phyloP scores from a whole-genome alignment of 2,113 vertebrate species.

The Tetraodon nigroviridis region DNA sequence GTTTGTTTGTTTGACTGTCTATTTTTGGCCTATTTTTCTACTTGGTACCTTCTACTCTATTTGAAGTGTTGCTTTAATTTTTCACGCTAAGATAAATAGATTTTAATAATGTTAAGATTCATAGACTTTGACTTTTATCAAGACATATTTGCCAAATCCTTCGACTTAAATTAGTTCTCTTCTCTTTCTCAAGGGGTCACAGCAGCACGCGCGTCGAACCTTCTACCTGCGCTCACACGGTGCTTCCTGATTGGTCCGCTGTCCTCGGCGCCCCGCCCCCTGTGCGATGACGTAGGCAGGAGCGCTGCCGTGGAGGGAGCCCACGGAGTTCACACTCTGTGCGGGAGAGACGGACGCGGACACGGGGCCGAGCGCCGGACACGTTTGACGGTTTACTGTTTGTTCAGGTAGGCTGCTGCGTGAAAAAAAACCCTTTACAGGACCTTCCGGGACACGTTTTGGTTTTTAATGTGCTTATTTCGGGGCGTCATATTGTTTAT shows the following conservation, averaged over 20 bases:
- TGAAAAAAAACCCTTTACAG: too few relatives aligned
- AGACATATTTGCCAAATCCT: too few relatives aligned
- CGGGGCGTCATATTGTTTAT: too few relatives aligned
- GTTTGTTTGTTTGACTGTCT: too few relatives aligned
- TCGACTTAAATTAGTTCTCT: neutral
- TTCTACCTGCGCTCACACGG: conserved; percentile 39
- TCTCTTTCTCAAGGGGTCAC: conserved; percentile 1
- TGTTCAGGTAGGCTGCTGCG: conserved; percentile 42
- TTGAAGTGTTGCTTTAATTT: too few relatives aligned
- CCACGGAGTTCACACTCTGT: conserved; percentile 8
- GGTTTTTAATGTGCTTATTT: too few relatives aligned
- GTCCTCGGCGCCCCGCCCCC: neutral
- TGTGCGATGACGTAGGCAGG: conserved; percentile 45
- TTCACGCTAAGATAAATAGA: too few relatives aligned
- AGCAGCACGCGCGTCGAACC: neutral
- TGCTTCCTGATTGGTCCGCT: conserved; percentile 39
- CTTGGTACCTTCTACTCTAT: too few relatives aligned
- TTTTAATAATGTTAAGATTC: too few relatives aligned
- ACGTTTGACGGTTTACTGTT: neutral
- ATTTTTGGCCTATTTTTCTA: too few relatives aligned
- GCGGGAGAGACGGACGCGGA: conserved; percentile 15
- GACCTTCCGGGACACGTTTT: too few relatives aligned
- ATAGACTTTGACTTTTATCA: too few relatives aligned
- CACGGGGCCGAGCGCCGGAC: neutral
- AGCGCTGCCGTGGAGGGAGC: conserved; percentile 24